Percentiles rank a stretch among this genome's conserved stretches.
Evolutionary conservation across 2,113 vertebrate species (phyloP).

Genomic region (Suricata suricatta): DNA sequence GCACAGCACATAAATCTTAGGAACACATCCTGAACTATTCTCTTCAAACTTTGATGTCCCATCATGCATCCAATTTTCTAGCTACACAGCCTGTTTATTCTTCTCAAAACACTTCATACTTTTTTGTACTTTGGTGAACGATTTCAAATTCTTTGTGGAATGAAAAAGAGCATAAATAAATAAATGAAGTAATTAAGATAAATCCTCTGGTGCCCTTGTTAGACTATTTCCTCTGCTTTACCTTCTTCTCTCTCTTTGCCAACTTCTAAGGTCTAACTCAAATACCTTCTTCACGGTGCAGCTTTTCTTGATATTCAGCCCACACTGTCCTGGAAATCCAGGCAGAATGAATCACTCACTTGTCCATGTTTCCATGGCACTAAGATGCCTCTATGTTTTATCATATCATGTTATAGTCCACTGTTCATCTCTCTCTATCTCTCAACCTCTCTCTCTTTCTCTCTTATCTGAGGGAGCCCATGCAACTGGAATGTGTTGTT

Average conservation of each 20-base stretch:
- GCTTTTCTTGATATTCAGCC: constrained; percentile 32
- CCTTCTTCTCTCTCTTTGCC: not conserved
- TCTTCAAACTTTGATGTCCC: not conserved
- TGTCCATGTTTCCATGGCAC: not conserved
- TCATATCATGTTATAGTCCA: not conserved
- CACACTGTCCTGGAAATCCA: not conserved
- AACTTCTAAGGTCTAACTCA: not conserved
- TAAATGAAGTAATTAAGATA: not conserved
- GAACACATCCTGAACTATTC: not conserved
- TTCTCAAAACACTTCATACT: not conserved
- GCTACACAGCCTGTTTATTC: not conserved
- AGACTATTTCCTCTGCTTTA: not conserved
- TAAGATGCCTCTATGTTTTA: not conserved
- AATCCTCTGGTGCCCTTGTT: not conserved
- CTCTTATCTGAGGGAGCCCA: not conserved
- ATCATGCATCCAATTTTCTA: not conserved
- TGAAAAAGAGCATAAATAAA: not conserved
- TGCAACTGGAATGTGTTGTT: not conserved
- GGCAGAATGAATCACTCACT: constrained; percentile 9
- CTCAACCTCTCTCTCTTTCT: not conserved
- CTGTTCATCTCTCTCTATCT: not conserved
- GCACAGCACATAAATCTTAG: not conserved
- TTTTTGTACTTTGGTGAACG: not conserved
- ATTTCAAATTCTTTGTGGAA: not conserved
- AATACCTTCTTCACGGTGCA: not conserved